These are phyloP conservation scores for Aphelocoma californica DNA, from an alignment of 2,797 vertebrate species.

Conservation along the genomic window DNA sequence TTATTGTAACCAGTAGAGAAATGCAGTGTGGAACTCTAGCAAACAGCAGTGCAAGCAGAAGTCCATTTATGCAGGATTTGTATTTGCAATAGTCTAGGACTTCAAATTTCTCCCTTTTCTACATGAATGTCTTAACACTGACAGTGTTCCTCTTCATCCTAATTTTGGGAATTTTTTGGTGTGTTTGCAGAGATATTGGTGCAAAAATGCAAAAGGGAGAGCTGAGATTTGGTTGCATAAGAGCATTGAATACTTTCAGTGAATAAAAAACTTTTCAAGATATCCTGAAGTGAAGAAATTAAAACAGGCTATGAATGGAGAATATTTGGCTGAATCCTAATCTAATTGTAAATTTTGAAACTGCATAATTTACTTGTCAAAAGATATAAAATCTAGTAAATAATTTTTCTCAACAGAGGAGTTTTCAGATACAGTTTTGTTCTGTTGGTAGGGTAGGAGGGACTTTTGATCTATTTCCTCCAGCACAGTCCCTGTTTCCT, in stretches of 20 bases:
- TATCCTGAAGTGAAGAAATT: neutral
- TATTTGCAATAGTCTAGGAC: neutral
- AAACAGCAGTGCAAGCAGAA: neutral
- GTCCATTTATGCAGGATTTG: neutral
- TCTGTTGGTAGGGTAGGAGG: neutral
- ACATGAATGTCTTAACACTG: neutral
- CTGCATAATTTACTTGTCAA: neutral
- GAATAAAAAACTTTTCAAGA: neutral
- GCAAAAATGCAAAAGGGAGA: neutral
- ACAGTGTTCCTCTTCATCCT: neutral
- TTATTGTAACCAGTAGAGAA: neutral
- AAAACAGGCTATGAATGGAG: neutral
- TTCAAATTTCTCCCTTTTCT: neutral
- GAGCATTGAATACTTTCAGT: neutral
- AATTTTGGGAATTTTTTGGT: neutral
- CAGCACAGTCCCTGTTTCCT: neutral
- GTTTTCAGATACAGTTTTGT: neutral
- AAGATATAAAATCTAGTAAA: neutral
- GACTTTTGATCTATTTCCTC: neutral
- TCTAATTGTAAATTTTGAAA: slow-evolving; percentile 9
- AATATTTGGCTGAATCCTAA: neutral
- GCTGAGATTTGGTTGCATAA: neutral
- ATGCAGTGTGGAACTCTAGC: neutral
- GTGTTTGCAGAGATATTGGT: neutral
- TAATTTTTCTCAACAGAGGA: neutral